These are phyloP conservation scores for Leptonema lineaticorne DNA, from an alignment of 1,140 invertebrate species.

Conservation along the genomic window DNA sequence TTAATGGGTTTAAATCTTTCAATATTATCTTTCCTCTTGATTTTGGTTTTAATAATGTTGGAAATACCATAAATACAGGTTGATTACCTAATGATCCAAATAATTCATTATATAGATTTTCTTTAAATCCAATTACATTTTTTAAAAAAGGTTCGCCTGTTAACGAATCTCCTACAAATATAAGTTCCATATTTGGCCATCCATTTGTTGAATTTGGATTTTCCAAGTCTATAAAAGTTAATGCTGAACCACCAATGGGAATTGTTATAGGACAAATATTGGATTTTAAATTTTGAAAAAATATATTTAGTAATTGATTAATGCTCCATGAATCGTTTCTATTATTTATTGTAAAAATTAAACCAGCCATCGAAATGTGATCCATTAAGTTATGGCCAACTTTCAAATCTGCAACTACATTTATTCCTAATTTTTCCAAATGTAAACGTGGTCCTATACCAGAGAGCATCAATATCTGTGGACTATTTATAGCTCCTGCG, in stretches of 20 bases:
- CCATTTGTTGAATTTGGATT: slow-evolving; percentile 62
- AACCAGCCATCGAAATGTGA: slow-evolving; percentile 64
- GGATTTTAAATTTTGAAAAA: slow-evolving; percentile 55
- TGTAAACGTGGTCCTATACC: slow-evolving; percentile 72
- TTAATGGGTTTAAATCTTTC: background rate
- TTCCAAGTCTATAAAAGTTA: slow-evolving; percentile 74
- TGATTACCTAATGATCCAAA: slow-evolving; percentile 58
- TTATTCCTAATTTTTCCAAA: slow-evolving; percentile 57
- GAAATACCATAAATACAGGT: slow-evolving; percentile 56
- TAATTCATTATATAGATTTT: slow-evolving; percentile 56
- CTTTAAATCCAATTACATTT: slow-evolving; percentile 57
- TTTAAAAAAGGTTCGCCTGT: slow-evolving; percentile 53
- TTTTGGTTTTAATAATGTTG: slow-evolving; percentile 62
- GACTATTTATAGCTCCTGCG: slow-evolving; percentile 69
- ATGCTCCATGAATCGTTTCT: slow-evolving; percentile 9
- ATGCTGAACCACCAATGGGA: slow-evolving; percentile 79
- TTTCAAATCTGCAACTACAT: slow-evolving; percentile 61
- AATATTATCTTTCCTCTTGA: slow-evolving; percentile 1
- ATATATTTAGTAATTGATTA: slow-evolving; percentile 27
- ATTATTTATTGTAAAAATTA: slow-evolving; percentile 65
- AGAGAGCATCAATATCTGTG: slow-evolving; percentile 74
- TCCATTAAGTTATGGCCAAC: slow-evolving; percentile 73
- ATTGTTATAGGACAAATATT: slow-evolving; percentile 68
- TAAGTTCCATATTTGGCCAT: slow-evolving; percentile 74
- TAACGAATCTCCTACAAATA: slow-evolving; percentile 62